Base-by-base conservation (phyloP, 2,113 vertebrate species). In the Odocoileus hemionus region DNA sequence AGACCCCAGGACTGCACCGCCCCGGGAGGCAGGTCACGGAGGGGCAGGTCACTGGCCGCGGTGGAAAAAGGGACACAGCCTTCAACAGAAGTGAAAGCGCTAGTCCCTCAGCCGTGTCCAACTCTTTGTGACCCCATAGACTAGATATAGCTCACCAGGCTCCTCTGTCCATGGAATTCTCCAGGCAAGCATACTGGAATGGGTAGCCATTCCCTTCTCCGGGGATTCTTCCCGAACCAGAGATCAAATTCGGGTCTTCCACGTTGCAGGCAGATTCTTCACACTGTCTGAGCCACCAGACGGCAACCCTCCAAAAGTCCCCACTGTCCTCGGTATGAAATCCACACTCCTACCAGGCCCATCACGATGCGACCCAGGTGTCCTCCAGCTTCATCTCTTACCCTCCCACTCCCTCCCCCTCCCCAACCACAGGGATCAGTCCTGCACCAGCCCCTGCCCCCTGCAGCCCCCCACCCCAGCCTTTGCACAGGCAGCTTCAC, bases 401-500 rank as follows among this genome's bases (percentile, higher is more conserved):
- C 45, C 55, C 30, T 57, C 80, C 36, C 47, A 14, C 23, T 82
- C 52, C 16, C 45, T 76, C 28, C 11, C 70, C 54, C 47, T n/a
- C 7, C 19, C 16, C 28, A 55, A 39, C 28, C 33, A n/a, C 74
- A 50, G 55, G 2, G 36, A 54, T 19, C 13, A 5, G 76, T 54
- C 52, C 74, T 74, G 13, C 0, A 6, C 64, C 52, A 76, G 28
- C 55, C 14, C 45, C 58, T n/a, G 7, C n/a, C 4, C 6, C 4
- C 26, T 10, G 2, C 52, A 0, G 1, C 30, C 17, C 54, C 54
- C 19, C 4, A 0, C 8, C 19, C 17, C n/a, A 70, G 26, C 26
- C 64, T 80, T n/a, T 84, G 43, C 70, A 74, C 1, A 1, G 19
- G 54, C 1, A 21, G 47, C 14, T 80, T 39, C 55, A 67, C 36